Percentiles rank a stretch among this genome's conserved stretches.
Evolutionary conservation across 2,113 vertebrate genomes (phyloP).

Genomic region (Oreochromis aureus): DNA sequence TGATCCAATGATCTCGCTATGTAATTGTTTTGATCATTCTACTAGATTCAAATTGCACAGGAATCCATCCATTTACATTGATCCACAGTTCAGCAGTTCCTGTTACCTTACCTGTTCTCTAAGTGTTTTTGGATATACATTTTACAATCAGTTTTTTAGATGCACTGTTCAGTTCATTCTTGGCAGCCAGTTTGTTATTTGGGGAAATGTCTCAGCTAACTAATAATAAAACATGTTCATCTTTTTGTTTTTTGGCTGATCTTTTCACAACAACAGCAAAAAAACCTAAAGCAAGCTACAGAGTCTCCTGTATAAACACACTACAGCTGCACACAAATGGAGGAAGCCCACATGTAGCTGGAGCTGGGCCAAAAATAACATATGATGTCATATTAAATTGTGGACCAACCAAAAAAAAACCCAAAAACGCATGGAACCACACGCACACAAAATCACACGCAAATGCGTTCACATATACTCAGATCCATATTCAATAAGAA

Average conservation of each 20-base stretch:
- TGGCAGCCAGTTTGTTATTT: not conserved
- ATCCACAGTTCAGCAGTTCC: not conserved
- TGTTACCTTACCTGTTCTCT: not conserved
- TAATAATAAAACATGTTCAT: not conserved
- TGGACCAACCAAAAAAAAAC: not conserved
- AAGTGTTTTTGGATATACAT: not conserved
- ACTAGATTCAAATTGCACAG: not conserved
- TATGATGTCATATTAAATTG: slow-evolving; percentile 31
- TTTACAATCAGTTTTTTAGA: not conserved
- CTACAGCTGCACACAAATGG: slow-evolving; percentile 18
- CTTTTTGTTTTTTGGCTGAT: not conserved
- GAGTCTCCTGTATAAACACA: not conserved
- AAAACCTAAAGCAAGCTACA: not conserved
- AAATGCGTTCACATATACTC: not conserved
- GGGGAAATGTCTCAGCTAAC: not conserved
- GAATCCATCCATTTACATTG: not conserved
- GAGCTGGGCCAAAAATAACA: slow-evolving; percentile 27
- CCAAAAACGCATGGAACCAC: not conserved
- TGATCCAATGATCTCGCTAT: not conserved
- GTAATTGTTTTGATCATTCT: not conserved
- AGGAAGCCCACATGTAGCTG: slow-evolving; percentile 15
- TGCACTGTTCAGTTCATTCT: not conserved
- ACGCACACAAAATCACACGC: not conserved
- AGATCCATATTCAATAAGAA: slow-evolving; percentile 23
- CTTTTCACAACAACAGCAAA: not conserved